Evolutionary conservation across 1,140 invertebrate species (phyloP).

Genomic region (Zaprionus kolodkinae): DNA sequence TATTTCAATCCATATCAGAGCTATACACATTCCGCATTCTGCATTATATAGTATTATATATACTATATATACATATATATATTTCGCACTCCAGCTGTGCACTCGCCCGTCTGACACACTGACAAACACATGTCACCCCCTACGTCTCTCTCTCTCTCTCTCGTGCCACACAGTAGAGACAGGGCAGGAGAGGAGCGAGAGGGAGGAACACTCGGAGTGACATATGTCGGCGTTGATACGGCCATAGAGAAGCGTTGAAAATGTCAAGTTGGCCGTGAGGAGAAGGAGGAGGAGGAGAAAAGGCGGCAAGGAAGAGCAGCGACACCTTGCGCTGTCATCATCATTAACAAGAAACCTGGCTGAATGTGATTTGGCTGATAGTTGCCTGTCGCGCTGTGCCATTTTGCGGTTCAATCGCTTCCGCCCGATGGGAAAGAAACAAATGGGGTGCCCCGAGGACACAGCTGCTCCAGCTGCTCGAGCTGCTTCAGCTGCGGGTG

Average conservation of each 20-base stretch:
- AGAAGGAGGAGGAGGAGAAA: conserved; percentile 20
- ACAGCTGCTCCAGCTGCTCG: neutral
- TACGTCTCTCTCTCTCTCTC: too few species aligned
- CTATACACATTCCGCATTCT: conserved; percentile 11
- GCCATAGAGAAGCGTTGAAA: conserved; percentile 31
- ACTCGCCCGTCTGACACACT: conserved; percentile 38
- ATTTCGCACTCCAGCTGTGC: conserved; percentile 33
- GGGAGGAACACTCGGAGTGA: conserved; percentile 21
- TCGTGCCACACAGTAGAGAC: conserved; percentile 13
- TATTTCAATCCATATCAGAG: conserved; percentile 20
- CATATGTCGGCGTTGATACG: conserved; percentile 39
- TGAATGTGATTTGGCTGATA: conserved; percentile 44
- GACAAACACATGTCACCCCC: conserved; percentile 45
- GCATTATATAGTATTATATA: conserved; percentile 22
- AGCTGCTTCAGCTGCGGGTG: neutral
- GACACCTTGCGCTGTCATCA: conserved; percentile 46
- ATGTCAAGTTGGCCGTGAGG: conserved; percentile 37
- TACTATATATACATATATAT: neutral
- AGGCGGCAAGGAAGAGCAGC: neutral
- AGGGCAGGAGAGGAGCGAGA: neutral
- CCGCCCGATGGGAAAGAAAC: conserved; percentile 26
- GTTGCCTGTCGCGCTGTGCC: conserved; percentile 16
- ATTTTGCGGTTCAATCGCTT: conserved; percentile 51
- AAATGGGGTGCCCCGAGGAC: conserved; percentile 11
- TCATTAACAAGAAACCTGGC: conserved; percentile 36